Evolutionary conservation across 2,797 vertebrate species (phyloP), one percentile per base, ranked within the genome.

Genomic region (Melanogrammus aeglefinus): DNA sequence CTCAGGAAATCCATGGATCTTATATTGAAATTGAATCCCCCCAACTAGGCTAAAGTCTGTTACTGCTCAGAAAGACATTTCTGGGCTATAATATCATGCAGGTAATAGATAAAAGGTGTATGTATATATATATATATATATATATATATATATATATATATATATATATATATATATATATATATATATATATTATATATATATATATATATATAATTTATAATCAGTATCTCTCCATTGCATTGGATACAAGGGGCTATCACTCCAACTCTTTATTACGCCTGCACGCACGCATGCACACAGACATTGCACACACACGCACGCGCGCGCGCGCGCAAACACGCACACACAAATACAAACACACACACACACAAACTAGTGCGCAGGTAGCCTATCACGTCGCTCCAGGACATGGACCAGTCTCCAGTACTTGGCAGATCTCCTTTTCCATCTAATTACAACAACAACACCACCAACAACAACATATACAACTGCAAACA

Each of bases 31-130:
- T 57, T 21, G 51, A 57, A 21, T 57, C 6, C 16, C 16, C 51
- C 51, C 4, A 47, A 47, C 44, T 47, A 14, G 44, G 44, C 44
- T 47, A 47, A 47, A 47, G 16, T 47, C 44, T 14, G 14, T 14
- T 47, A 2, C 44, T 47, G 0, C 44, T 16, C 44, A 47, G 44
- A 14, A 18, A 47, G 44, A 47, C 44, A 47, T 47, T 47, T 47
- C 38, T 39, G 47, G 14, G 16, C 0, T 18, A 51, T 51, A 16
- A 44, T 81, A 84, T 81, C 78, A 80, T 82, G 76, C 82, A 69
- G 85, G 79, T 78, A 80, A 84, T 16, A 79, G 74, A 82, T 5
- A 51, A 18, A 18, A 51, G 47, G 4, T 4, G 3, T 33, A 33
- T 33, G 2, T 31, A 2, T 31, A 31, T 31, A 31, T 31, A 36